Conservation (phyloP, 2,888 invertebrate species). For the Aleiodes leptofemur region DNA sequence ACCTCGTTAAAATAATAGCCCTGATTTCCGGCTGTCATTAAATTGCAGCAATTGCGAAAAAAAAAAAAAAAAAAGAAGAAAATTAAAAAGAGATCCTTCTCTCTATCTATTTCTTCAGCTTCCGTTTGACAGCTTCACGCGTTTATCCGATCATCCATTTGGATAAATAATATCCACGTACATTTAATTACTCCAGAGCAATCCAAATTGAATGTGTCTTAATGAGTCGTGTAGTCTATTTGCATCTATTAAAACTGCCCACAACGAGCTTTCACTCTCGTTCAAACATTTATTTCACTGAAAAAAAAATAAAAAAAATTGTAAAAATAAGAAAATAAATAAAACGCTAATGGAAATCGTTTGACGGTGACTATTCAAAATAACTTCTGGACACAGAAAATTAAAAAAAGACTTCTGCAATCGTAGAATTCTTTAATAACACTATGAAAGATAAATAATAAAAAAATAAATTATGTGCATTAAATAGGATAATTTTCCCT, state of each 20-base stretch:
- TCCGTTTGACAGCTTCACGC: conserved; percentile 37
- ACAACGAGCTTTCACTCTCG: conserved; percentile 31
- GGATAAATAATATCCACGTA: conserved; percentile 6
- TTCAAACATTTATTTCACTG: neutral
- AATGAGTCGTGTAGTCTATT: conserved; percentile 15
- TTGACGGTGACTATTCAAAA: conserved; percentile 12
- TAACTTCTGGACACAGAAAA: conserved; percentile 5
- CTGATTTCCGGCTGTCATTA: conserved; percentile 50
- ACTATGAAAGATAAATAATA: conserved; percentile 1
- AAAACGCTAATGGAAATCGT: conserved; percentile 5
- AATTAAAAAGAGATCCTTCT: neutral
- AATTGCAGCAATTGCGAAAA: conserved; percentile 38
- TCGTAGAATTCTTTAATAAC: conserved; percentile 9
- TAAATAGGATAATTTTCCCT: neutral
- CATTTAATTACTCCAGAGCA: conserved; percentile 18
- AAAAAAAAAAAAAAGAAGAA: conserved; percentile 21
- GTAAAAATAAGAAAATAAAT: too few relatives aligned
- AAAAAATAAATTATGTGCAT: neutral
- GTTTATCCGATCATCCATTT: conserved; percentile 13
- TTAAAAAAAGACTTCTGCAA: conserved; percentile 1
- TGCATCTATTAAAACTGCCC: conserved; percentile 28
- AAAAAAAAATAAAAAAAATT: conserved; percentile 1
- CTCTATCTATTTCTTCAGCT: conserved; percentile 34
- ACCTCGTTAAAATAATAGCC: conserved; percentile 51
- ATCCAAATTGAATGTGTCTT: conserved; percentile 6